Base-by-base conservation (phyloP, 2,888 invertebrate species). In the Antheraea assamensis region DNA sequence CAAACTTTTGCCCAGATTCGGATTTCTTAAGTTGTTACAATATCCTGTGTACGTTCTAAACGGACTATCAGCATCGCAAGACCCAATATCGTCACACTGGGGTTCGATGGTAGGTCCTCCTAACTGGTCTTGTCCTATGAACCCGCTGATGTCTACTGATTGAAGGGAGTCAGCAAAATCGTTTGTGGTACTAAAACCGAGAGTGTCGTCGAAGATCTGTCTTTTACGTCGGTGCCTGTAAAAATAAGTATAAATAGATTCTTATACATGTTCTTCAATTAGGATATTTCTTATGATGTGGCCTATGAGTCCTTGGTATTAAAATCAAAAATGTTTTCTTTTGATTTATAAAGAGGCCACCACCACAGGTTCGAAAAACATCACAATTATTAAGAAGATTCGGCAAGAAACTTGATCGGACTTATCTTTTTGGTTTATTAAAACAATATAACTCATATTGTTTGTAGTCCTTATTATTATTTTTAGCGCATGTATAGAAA, bases 11-110 rank as follows among this genome's bases (percentile, higher is more conserved):
- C 98, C 98, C 83, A 97, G 95, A 74, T 95, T 96, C 0, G 98
- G 98, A 84, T 98, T 97, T 52, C 97, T 95, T 72, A 98, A 88
- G 86, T 98, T 98, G 84, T 98, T 98, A 85, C 98, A 98, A 82
- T 97, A 97, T 0, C 98, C 98, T 0, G 97, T 97, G 76, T 97
- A 95, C 0, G 97, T 96, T 80, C 98, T 95, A 90, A 96, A 97
- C 0, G 96, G 97, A 8, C 92, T 95, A 58, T 95, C 96, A 13
- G 96, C 95, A 81, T 98, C 97, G 83, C 98, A 98, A 3, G 96
- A 94, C 0, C 96, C 95, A 0, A 93, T 94, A 74, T 97, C 97
- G 55, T 97, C 97, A 76, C 98, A 97, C 72, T 96, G 96, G 0
- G 96, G 95, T 70, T 96, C 96, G 0, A 96, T 95, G 72, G 95